These are phyloP conservation scores for Ceratosolen fusciceps DNA, from an alignment of 1,140 invertebrate genomes.

Conservation along the genomic window DNA sequence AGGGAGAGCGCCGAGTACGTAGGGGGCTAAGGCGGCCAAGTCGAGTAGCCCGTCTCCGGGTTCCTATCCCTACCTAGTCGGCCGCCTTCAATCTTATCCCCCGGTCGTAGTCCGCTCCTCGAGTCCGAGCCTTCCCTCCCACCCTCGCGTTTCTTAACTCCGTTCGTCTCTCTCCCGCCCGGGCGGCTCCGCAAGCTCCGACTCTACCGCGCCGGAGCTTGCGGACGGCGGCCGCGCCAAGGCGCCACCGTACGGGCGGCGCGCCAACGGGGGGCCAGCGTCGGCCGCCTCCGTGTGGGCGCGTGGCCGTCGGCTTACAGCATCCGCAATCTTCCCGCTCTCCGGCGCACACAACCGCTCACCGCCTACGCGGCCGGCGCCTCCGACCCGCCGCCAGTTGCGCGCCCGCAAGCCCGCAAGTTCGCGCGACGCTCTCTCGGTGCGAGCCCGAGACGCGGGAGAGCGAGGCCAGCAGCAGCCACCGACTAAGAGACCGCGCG, in stretches of 20 bases:
- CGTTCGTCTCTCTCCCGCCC: not conserved
- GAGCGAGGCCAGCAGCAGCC: not conserved
- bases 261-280: slow-evolving; percentile 39
- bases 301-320: slow-evolving; percentile 58
- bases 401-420: slow-evolving; percentile 71
- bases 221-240: slow-evolving; percentile 55
- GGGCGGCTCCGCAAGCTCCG: slow-evolving; percentile 18
- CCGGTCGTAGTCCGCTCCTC: not conserved
- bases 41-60: not conserved
- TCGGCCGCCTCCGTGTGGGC: slow-evolving; percentile 55
- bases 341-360: slow-evolving; percentile 47
- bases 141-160: not conserved
- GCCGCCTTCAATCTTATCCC: slow-evolving; percentile 21
- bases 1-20: too few species aligned
- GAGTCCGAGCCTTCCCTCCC: not conserved
- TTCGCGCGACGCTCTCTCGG: slow-evolving; percentile 65
- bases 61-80: too few species aligned
- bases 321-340: slow-evolving; percentile 66
- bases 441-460: not conserved
- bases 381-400: slow-evolving; percentile 67
- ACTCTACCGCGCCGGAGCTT: slow-evolving; percentile 57
- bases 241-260: slow-evolving; percentile 68
- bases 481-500: not conserved
- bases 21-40: too few species aligned
- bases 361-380: slow-evolving; percentile 68